Evolutionary conservation across 2,113 vertebrate genomes (phyloP), one percentile per base, ranked within the genome.

Genomic region (Desmodus rotundus): DNA sequence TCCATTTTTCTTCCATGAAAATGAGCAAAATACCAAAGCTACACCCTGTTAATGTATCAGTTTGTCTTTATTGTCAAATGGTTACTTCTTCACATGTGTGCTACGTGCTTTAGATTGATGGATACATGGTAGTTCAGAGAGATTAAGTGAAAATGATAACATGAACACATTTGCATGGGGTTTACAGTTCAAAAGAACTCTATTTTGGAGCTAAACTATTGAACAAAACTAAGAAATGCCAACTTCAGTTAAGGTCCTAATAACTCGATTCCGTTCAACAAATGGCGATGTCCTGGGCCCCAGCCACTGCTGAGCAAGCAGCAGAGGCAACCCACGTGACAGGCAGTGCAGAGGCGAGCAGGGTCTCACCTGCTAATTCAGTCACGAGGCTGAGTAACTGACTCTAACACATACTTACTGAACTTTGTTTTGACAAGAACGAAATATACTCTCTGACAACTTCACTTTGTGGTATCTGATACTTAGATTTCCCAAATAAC

Each of bases 1-100:
- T 97, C 95, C 78, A 96, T 96, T 96, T 26, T 96, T 26, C 93
- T 92, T 83, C 91, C 97, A 87, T 89, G 93, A 97, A 96, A 97
- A 73, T 93, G 96, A 95, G 72, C 89, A 89, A 90, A 96, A 92
- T 91, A 33, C 95, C 96, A 97, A 98, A 88, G 41, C 58, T n/a
- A 38, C 11, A 22, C 2, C n/a, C 38, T 91, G 45, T 91, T 33
- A 97, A 95, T 63, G 43, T 93, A 38, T 45, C 19, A 54, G 65
- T 87, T 73, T 91, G 14, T 81, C n/a, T 58, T 95, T 93, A 81
- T 78, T 97, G n/a, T 93, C 11, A 93, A 95, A 92, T 88, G 26
- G 52, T 7, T 76, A 67, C 89, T 95, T 91, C 87, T 97, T 97
- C 56, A 97, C 76, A 65, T 56, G 26, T 84, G 7, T 82, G 43